Base-by-base conservation (phyloP, 2,888 invertebrate species). In the Lutraria lutraria region DNA sequence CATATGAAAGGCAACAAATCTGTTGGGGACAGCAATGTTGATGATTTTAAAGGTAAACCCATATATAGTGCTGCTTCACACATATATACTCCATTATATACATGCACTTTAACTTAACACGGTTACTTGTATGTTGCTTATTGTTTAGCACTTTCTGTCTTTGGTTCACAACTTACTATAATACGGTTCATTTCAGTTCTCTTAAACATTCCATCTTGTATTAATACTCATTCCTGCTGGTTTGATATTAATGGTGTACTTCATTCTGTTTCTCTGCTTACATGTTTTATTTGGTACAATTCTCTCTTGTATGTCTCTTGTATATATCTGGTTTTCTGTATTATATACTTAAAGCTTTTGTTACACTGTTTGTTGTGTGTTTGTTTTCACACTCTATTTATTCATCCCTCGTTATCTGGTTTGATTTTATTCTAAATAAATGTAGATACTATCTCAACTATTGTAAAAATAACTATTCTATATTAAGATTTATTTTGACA, bases 1-100 rank as follows among this genome's bases (percentile, higher is more conserved):
- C 91, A 92, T 21, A 83, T 90, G 54, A 93, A 93, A 60, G 89
- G 88, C 52, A 91, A 93, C 82, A 88, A 90, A 56, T 89, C 88
- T 31, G 91, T 88, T 0, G 89, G 91, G 21, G 87, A 90, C 81
- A 88, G 88, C 83, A 91, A 92, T 82, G 60, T 86, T 12, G 92
- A 93, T 87, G 93, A 91, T 76, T 87, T 86, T 25, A 88, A 80
- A 88, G 87, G 87, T 88, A 76, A 60, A 16, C 6, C 25, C 0
- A 31, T 13, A 8, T 0, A 21, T 76, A 13, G 19, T 19, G 76
- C 34, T 6, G 19, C 76, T 76, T 34, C n/a, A 34, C 31, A 76
- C 31, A 13, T 29, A 29, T 76, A 34, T 31, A 34, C 76, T 34
- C 31, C 72, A n/a, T 25, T 72, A 76, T 76, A 76, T 76, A 31